Percentiles rank a stretch among this genome's conserved stretches.
phyloP scores from a whole-genome alignment of 1,140 invertebrate genomes.

The Bombus cullumanus region DNA sequence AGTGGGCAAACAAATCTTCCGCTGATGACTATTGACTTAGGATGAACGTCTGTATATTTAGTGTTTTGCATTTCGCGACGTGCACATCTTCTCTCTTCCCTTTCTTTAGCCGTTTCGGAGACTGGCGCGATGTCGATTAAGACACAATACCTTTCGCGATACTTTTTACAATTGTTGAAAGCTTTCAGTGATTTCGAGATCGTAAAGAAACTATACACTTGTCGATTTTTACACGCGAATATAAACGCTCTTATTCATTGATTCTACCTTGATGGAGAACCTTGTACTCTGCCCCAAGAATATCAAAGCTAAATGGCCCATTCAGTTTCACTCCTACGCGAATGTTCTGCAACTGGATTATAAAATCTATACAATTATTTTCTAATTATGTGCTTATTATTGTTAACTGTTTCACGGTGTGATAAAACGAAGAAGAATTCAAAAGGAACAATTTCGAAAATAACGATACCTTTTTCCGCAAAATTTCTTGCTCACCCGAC shows the following conservation, averaged over 20 bases:
- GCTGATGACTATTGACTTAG: conserved; percentile 68
- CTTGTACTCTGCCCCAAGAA: neutral
- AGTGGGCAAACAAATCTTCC: conserved; percentile 60
- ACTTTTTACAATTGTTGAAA: neutral
- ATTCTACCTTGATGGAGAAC: neutral
- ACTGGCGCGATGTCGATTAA: conserved; percentile 24
- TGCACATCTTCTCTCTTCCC: neutral
- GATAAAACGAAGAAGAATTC: no score
- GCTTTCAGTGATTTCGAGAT: neutral
- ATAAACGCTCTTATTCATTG: neutral
- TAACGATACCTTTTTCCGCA: no score
- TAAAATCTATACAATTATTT: no score
- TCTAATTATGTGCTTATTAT: no score
- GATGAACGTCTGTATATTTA: conserved; percentile 57
- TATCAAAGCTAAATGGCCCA: no score
- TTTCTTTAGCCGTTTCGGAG: neutral
- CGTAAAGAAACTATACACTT: neutral
- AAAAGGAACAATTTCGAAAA: no score
- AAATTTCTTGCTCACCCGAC: no score
- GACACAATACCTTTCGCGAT: neutral
- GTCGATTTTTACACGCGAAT: neutral
- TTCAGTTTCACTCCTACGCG: no score
- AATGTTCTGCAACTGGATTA: no score
- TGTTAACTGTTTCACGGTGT: no score
- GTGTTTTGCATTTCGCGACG: conserved; percentile 54